Evolutionary conservation across 1,140 invertebrate genomes (phyloP), one percentile per base, ranked within the genome.

Genomic region (Macrosteles quadrilineatus): DNA sequence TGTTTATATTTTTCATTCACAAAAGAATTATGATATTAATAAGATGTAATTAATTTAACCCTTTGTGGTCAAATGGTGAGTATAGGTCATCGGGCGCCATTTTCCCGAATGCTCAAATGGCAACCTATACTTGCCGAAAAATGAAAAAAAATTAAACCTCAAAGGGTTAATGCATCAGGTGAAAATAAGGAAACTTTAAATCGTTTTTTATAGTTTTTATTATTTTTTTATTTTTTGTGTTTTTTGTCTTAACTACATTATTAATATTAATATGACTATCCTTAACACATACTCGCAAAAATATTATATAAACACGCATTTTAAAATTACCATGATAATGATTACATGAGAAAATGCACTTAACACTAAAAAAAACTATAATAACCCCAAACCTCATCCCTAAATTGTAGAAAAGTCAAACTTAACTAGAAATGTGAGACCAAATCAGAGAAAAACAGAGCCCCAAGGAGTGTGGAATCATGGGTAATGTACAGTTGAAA

Each of bases 221-320:
- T 59, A 59, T 59, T 59, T 59, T 59, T 59, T 59, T 9, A 23
- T 50, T 50, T 50, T 50, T 6, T 50, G 55, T 59, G 21, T 59
- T 59, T 59, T 59, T 59, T 30, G 12, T 59, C 55, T 59, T 59
- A 59, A 59, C 55, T 59, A 59, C 21, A 59, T 59, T 53, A 59
- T 59, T 59, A 59, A 59, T 59, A 59, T 59, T 25, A 59, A 50
- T 50, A 25, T 59, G 55, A 59, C 55, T 59, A 59, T 59, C 55
- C 55, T 59, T 59, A 59, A 59, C 55, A 59, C 55, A 14, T 59
- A 59, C 21, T 59, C 55, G 55, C 55, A 59, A 59, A 59, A 59
- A 59, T 59, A 59, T 59, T 59, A 59, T 59, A 59, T 59, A 59
- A 59, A 59, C 55, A 59, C 55, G n/a, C 55, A 29, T 59, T 59